Conservation (phyloP, 2,797 vertebrate species). For the Pangasius sanitwongsei region DNA sequence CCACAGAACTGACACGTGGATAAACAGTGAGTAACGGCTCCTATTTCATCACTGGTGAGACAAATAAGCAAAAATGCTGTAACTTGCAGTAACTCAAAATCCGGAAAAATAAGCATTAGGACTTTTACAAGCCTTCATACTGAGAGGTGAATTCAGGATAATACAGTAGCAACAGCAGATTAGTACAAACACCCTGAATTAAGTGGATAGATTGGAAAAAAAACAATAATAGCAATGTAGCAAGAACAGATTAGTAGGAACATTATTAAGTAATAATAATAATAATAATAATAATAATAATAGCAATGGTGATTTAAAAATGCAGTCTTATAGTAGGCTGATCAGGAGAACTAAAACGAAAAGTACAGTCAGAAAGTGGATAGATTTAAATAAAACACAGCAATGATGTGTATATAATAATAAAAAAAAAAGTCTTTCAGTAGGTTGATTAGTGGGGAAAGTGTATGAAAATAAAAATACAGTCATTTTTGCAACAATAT, state of each 20-base stretch:
- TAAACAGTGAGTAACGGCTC: conserved; percentile 89
- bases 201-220: conserved; percentile 70
- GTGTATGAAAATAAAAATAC: conserved; percentile 43
- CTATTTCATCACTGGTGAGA: conserved; percentile 85
- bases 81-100: conserved; percentile 93
- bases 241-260: not conserved
- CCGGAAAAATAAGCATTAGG: conserved; percentile 53
- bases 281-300: conserved; percentile 12
- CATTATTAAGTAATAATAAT: not conserved
- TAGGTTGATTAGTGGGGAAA: not conserved
- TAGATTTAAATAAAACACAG: conserved; percentile 58
- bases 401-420: conserved; percentile 36
- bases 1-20: conserved; percentile 85
- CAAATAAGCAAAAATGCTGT: conserved; percentile 87
- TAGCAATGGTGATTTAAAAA: not conserved
- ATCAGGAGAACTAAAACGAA: not conserved
- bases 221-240: conserved; percentile 69
- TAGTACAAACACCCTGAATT: conserved; percentile 89
- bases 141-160: conserved; percentile 68
- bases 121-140: conserved; percentile 65
- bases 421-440: conserved; percentile 12
- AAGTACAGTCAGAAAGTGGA: conserved; percentile 57
- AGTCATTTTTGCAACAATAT: conserved; percentile 12
- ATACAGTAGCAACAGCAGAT: conserved; percentile 88
- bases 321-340: not conserved